Percentiles rank a stretch among this genome's conserved stretches.
Evolutionary conservation across 2,797 vertebrate genomes (phyloP).

Genomic region (Lutjanus campechanus): DNA sequence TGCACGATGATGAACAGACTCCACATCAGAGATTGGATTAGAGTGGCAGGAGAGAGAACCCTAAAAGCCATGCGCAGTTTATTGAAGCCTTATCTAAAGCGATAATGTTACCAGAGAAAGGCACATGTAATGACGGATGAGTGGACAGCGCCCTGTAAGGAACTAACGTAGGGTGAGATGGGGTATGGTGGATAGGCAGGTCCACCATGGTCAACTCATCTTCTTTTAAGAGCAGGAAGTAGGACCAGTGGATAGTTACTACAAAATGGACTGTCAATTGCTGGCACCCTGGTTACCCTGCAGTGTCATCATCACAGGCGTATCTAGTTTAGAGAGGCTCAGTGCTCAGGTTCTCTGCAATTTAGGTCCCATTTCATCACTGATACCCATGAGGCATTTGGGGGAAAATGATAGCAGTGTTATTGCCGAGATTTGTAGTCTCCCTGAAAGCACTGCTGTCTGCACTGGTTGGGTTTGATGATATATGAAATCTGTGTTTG

Average conservation of each 20-base stretch:
- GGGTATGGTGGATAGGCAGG: slow-evolving; percentile 60
- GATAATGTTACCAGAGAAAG: slow-evolving; percentile 85
- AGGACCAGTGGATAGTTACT: slow-evolving; percentile 33
- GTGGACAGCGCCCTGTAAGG: slow-evolving; percentile 73
- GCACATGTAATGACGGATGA: slow-evolving; percentile 78
- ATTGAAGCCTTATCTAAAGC: slow-evolving; percentile 86
- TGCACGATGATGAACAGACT: slow-evolving; percentile 82
- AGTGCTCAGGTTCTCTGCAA: slow-evolving; percentile 55
- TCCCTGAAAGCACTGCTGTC: slow-evolving; percentile 31
- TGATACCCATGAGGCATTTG: slow-evolving; percentile 60
- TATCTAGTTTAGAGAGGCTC: slow-evolving; percentile 45
- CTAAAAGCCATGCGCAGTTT: slow-evolving; percentile 85
- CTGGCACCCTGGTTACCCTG: slow-evolving; percentile 45
- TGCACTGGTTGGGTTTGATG: slow-evolving; percentile 22
- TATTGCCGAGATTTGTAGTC: slow-evolving; percentile 47
- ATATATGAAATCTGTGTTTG: slow-evolving; percentile 41
- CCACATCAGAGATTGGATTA: slow-evolving; percentile 86
- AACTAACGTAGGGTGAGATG: slow-evolving; percentile 62
- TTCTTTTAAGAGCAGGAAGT: slow-evolving; percentile 63
- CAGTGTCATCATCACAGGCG: slow-evolving; percentile 67
- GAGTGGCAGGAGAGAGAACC: slow-evolving; percentile 78
- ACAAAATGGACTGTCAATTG: slow-evolving; percentile 54
- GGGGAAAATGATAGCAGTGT: slow-evolving; percentile 40
- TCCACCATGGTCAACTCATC: slow-evolving; percentile 68
- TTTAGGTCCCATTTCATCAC: slow-evolving; percentile 67